phyloP scores from a whole-genome alignment of 2,797 vertebrate genomes.

The Hipposideros larvatus region DNA sequence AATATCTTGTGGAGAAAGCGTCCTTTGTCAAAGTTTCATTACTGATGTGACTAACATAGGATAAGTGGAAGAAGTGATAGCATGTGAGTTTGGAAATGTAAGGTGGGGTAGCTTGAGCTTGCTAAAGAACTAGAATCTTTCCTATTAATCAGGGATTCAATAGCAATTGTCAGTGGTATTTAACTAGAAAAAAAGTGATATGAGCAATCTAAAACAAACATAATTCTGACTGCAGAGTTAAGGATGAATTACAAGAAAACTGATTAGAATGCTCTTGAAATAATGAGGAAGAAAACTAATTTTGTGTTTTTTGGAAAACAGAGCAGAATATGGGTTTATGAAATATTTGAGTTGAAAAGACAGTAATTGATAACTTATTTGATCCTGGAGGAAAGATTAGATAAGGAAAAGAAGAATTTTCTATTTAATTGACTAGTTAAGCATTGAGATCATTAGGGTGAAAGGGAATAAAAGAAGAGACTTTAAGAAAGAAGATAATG shows the following conservation, averaged over 20 bases:
- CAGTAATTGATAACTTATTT: not conserved
- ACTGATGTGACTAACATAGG: not conserved
- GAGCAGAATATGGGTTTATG: not conserved
- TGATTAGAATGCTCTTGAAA: slow-evolving; percentile 12
- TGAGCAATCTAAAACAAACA: slow-evolving; percentile 12
- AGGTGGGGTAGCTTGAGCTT: not conserved
- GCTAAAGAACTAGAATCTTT: not conserved
- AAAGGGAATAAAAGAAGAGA: slow-evolving; percentile 2
- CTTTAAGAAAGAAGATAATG: not conserved
- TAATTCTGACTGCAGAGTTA: not conserved
- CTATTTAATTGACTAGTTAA: slow-evolving; percentile 6
- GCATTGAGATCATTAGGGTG: slow-evolving; percentile 23
- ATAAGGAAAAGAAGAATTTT: slow-evolving; percentile 46
- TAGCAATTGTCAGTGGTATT: not conserved
- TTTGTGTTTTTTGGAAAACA: slow-evolving; percentile 22
- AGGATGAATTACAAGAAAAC: slow-evolving; percentile 12
- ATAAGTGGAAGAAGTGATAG: not conserved
- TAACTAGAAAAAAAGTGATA: not conserved
- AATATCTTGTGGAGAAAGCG: not conserved
- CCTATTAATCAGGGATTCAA: not conserved
- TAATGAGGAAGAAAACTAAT: slow-evolving; percentile 46
- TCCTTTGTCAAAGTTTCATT: not conserved
- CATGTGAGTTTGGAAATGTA: not conserved
- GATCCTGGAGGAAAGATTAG: not conserved
- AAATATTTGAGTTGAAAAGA: slow-evolving; percentile 12